phyloP scores from a whole-genome alignment of 53 echinoderm and acorn worm species.

The Astropecten irregularis region DNA sequence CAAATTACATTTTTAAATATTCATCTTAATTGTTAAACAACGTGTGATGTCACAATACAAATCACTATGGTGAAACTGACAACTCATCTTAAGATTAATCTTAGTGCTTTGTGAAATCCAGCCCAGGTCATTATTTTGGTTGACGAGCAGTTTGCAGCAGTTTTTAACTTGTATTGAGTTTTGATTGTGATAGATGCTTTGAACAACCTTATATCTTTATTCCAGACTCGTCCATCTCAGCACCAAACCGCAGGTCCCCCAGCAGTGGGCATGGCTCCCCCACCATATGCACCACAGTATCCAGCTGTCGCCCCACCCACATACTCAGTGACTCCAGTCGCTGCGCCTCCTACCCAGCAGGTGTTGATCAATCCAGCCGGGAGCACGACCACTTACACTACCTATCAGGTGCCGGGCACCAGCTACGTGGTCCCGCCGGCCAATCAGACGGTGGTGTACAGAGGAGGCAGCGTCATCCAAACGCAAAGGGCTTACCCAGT shows the following conservation, averaged over 20 bases:
- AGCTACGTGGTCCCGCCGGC: conserved; percentile 24
- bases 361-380: background rate
- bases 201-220: too few species aligned
- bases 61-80: too few species aligned
- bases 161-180: too few species aligned
- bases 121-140: too few species aligned
- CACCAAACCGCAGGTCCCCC: background rate
- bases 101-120: too few species aligned
- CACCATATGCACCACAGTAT: conserved; percentile 1
- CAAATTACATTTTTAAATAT: too few species aligned
- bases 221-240: background rate
- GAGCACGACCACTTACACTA: conserved; percentile 21
- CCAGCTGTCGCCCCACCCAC: conserved; percentile 28
- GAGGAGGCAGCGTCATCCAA: background rate
- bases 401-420: conserved; percentile 19
- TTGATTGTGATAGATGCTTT: too few species aligned
- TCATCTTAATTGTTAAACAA: too few species aligned
- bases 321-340: conserved; percentile 13
- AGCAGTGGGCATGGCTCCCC: background rate
- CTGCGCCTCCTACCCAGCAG: conserved; percentile 14
- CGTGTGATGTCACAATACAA: too few species aligned
- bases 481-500: conserved; percentile 50
- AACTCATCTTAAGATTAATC: too few species aligned
- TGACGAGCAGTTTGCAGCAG: too few species aligned
- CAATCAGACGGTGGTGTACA: conserved; percentile 28